phyloP scores from a whole-genome alignment of 1,140 invertebrate species.

The Drosophila azteca region DNA sequence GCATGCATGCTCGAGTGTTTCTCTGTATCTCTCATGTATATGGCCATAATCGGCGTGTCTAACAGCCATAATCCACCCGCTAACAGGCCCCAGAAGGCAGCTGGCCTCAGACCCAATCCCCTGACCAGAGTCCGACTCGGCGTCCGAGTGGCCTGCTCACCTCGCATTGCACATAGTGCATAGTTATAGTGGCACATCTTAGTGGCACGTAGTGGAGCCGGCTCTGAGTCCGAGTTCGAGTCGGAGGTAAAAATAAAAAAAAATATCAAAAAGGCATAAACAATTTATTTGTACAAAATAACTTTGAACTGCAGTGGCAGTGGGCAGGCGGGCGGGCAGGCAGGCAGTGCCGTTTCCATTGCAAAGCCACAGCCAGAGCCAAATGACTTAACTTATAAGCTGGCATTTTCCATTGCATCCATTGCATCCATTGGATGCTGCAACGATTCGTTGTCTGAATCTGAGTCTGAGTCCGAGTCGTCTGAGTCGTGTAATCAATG shows the following conservation, averaged over 20 bases:
- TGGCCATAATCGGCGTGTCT: constrained; percentile 55
- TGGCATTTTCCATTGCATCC: constrained; percentile 63
- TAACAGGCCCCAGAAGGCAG: constrained; percentile 45
- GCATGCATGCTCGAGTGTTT: constrained; percentile 29
- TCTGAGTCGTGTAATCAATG: constrained; percentile 63
- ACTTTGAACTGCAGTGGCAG: constrained; percentile 50
- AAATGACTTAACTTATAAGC: constrained; percentile 77
- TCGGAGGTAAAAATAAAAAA: constrained; percentile 53
- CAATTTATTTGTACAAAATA: constrained; percentile 75
- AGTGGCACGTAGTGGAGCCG: constrained; percentile 1
- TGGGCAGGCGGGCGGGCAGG: too few relatives aligned
- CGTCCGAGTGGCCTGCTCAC: constrained; percentile 38
- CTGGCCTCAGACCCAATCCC: constrained; percentile 42
- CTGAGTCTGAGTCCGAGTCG: constrained; percentile 6
- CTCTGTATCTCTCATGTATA: constrained; percentile 50
- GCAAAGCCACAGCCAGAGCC: constrained; percentile 47
- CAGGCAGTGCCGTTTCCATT: constrained; percentile 16
- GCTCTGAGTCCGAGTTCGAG: too few relatives aligned
- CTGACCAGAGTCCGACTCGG: constrained; percentile 5
- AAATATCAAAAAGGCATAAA: constrained; percentile 68
- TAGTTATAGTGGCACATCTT: too few relatives aligned
- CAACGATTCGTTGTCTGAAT: background rate
- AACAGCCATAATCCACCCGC: constrained; percentile 66
- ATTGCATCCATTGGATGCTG: constrained; percentile 47
- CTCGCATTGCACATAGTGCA: constrained; percentile 57